Percentiles rank a stretch among this genome's conserved stretches.
These are phyloP conservation scores for Lomographa bimaculata DNA, from an alignment of 2,888 invertebrate genomes.

Conservation along the genomic window DNA sequence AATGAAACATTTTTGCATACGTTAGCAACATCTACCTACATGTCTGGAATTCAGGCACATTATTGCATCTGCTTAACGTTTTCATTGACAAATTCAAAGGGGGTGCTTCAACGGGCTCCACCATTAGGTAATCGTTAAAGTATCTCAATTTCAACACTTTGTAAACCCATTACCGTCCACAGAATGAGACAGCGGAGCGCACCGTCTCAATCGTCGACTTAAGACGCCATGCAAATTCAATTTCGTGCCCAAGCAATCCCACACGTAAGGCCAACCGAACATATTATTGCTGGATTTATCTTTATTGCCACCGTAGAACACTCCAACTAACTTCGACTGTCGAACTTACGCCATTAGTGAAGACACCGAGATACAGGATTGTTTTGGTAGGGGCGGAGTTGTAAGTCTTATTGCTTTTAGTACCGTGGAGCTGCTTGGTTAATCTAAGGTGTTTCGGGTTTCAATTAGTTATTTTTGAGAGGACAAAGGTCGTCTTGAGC, in stretches of 20 bases:
- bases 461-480: slow-evolving; percentile 37
- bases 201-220: slow-evolving; percentile 74
- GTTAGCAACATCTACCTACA: no score
- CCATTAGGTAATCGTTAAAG: slow-evolving; percentile 22
- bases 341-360: slow-evolving; percentile 83
- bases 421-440: slow-evolving; percentile 75
- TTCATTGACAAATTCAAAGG: slow-evolving; percentile 2
- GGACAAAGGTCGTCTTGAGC: slow-evolving; percentile 27
- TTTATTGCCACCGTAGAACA: slow-evolving; percentile 82
- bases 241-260: slow-evolving; percentile 77
- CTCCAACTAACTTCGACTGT: slow-evolving; percentile 82
- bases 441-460: slow-evolving; percentile 70
- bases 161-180: slow-evolving; percentile 70
- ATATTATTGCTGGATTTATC: slow-evolving; percentile 84
- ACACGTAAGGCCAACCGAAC: slow-evolving; percentile 80
- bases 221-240: slow-evolving; percentile 83
- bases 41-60: no score
- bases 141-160: slow-evolving; percentile 60
- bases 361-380: slow-evolving; percentile 82
- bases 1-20: no score
- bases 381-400: slow-evolving; percentile 80
- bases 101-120: background rate
- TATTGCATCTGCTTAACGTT: no score
- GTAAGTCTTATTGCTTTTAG: slow-evolving; percentile 83
- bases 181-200: slow-evolving; percentile 58